Evolutionary conservation across 2,888 invertebrate species (phyloP).

Genomic region (Tetragnatha montana): DNA sequence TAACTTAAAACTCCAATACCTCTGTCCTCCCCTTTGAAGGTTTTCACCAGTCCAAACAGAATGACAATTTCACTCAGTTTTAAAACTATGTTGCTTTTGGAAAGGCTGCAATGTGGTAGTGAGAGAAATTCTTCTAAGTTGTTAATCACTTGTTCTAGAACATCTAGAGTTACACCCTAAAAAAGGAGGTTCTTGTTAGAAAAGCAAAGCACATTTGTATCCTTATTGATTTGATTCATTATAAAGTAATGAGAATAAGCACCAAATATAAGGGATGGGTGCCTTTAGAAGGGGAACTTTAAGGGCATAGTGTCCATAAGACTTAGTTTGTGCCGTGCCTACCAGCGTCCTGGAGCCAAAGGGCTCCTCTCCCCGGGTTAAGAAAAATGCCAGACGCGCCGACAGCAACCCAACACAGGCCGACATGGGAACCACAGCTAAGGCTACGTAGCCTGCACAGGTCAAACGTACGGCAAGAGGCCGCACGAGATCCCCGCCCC

Average conservation of each 20-base stretch:
- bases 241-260: not conserved
- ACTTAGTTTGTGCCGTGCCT: no score
- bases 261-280: not conserved
- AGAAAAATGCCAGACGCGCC: no score
- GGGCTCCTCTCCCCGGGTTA: no score
- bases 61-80: slow-evolving; percentile 43
- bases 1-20: slow-evolving; percentile 11
- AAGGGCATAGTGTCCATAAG: no score
- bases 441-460: no score
- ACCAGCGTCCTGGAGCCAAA: no score
- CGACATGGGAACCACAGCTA: no score
- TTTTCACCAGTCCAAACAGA: slow-evolving; percentile 43
- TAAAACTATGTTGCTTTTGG: slow-evolving; percentile 10
- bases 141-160: not conserved
- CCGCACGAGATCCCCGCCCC: no score
- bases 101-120: not conserved
- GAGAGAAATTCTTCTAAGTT: slow-evolving; percentile 22
- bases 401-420: no score
- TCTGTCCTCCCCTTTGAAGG: slow-evolving; percentile 17
- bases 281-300: not conserved
- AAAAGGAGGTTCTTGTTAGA: not conserved
- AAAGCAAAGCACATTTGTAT: not conserved
- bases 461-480: no score
- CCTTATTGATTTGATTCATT: not conserved
- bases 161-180: slow-evolving; percentile 17